Base-by-base conservation (phyloP, 1,140 invertebrate species). In the Atta cephalotes region DNA sequence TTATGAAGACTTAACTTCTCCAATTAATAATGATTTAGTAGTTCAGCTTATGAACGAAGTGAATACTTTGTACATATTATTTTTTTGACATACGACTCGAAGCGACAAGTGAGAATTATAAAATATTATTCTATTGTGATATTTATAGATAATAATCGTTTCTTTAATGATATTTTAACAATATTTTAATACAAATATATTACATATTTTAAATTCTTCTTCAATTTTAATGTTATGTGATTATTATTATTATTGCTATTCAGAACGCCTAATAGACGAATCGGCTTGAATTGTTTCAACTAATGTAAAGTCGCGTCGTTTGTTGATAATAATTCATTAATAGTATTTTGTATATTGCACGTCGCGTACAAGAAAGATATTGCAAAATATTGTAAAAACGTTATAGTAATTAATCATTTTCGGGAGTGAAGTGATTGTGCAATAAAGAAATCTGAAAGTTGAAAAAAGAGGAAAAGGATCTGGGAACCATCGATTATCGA, bases 331-430 rank as follows among this genome's bases (percentile, higher is more conserved):
- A 65, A 5, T 31, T 31, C 12, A 31, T 31, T 31, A 31, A 62
- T 62, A 65, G 7, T 31, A 65, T 65, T 63, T 63, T 14, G 0
- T 63, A 14, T n/a, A 21, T 58, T 58, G 56, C 56, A 21, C 49
- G 49, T 16, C 3, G 49, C 49, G 14, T 21, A 58, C n/a, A n/a
- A 7, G 25, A 63, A 31, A 31, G 25, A 62, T 65, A 31, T 31
- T 31, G 28, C 0, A 1, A 2, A 65, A 65, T 31, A 31, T 31
- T 31, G 28, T 0, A 1, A 2, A 65, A 65, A 18, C 62, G 12
- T 63, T n/a, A 6, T 31, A 63, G 16, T 9, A 65, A 65, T 65
- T 31, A 65, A 31, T 65, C 6, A 65, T 65, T 65, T 65, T 65
- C 0, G 16, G 28, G 28, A 35, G 6, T 63, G 14, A 63, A 5